phyloP scores from a whole-genome alignment of 2,888 invertebrate genomes.

The Callinectes sapidus region DNA sequence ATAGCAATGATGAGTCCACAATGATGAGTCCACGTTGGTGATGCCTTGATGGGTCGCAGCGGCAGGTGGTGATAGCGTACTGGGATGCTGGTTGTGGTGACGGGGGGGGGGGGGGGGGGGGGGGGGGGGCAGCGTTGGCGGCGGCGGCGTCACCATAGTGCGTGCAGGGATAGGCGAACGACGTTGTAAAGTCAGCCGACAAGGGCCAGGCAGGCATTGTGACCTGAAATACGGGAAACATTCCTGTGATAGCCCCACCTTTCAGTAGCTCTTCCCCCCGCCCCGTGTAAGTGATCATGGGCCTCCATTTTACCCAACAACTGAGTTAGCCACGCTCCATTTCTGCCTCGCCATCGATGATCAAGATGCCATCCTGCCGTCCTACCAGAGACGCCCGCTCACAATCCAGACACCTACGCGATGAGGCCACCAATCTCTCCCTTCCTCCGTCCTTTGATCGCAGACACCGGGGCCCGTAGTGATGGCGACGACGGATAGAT shows the following conservation, averaged over 20 bases:
- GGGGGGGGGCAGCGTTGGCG: background rate
- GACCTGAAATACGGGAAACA: constrained; percentile 41
- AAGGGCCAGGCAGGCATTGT: constrained; percentile 29
- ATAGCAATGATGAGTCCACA: background rate
- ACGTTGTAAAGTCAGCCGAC: constrained; percentile 38
- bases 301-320: constrained; percentile 56
- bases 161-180: constrained; percentile 9
- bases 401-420: background rate
- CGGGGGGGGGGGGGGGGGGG: background rate
- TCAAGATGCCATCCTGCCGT: constrained; percentile 41
- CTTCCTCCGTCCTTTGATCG: background rate
- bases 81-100: background rate
- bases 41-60: background rate
- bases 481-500: no score
- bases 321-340: constrained; percentile 64
- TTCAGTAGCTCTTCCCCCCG: constrained; percentile 61
- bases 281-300: constrained; percentile 56
- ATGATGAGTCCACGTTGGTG: background rate
- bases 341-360: constrained; percentile 56
- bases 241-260: constrained; percentile 53
- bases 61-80: background rate
- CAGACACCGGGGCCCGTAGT: background rate
- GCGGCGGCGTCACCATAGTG: background rate
- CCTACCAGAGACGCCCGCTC: background rate
- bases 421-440: background rate